Evolutionary conservation across 2,888 invertebrate genomes (phyloP).

Genomic region (Drosophila kambysellisi): DNA sequence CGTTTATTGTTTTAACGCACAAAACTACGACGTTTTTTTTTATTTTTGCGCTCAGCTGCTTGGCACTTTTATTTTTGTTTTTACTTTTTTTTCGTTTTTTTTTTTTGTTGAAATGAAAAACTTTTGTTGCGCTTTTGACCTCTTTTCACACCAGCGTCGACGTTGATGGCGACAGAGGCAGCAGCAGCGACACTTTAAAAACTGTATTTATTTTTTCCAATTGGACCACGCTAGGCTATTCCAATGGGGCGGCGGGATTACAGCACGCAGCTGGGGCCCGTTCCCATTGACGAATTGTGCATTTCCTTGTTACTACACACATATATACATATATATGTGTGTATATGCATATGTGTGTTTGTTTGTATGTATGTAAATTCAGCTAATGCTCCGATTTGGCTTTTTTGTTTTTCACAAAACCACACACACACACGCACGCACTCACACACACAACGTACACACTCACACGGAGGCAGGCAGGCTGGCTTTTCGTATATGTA

Average conservation of each 20-base stretch:
- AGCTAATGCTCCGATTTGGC: conserved; percentile 67
- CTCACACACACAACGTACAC: conserved; percentile 36
- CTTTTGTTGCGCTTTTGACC: conserved; percentile 79
- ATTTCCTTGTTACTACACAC: conserved; percentile 62
- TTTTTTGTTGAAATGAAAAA: conserved; percentile 58
- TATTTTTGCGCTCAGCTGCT: conserved; percentile 68
- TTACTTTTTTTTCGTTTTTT: conserved; percentile 37
- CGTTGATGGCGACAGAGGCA: conserved; percentile 42
- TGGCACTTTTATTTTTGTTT: conserved; percentile 50
- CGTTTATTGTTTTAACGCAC: conserved; percentile 75
- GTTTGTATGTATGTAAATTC: conserved; percentile 43
- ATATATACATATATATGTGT: conserved; percentile 15
- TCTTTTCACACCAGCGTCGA: conserved; percentile 68
- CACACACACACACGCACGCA: conserved; percentile 34
- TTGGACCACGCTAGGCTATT: conserved; percentile 23
- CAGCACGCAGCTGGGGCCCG: conserved; percentile 51
- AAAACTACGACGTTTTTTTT: conserved; percentile 76
- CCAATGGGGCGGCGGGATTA: conserved; percentile 57
- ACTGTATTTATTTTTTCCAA: conserved; percentile 43
- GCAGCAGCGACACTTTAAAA: conserved; percentile 49
- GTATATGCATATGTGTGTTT: conserved; percentile 19
- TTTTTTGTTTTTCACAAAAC: conserved; percentile 63
- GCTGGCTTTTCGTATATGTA: conserved; percentile 38
- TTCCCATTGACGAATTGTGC: conserved; percentile 44
- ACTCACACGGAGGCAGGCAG: conserved; percentile 16